A percentile compares a stretch with the other conserved stretches of the same genome.
phyloP scores from a whole-genome alignment of 2,113 vertebrate species.

The Danionella cerebrum region DNA sequence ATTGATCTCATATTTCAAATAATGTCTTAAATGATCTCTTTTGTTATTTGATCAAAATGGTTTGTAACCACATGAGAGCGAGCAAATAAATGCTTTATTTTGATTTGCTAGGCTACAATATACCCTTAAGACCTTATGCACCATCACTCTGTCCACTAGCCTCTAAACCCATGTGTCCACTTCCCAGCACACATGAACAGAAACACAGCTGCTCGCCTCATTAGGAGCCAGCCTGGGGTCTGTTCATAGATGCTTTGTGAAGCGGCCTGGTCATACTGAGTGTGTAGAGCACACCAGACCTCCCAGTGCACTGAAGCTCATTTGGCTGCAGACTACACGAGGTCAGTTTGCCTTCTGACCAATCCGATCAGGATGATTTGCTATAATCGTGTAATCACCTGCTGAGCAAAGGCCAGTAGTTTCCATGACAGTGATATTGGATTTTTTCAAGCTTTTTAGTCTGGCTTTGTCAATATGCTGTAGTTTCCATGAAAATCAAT shows the following conservation, averaged over 20 bases:
- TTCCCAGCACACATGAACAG: neutral
- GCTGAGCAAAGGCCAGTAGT: neutral
- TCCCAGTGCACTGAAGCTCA: neutral
- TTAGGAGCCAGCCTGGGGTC: neutral
- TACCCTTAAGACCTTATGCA: slow-evolving; percentile 39
- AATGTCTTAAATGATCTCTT: no score
- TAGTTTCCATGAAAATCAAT: slow-evolving; percentile 14
- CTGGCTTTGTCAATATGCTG: slow-evolving; percentile 3
- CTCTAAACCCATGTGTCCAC: slow-evolving; percentile 5
- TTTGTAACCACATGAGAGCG: no score
- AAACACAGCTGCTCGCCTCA: neutral
- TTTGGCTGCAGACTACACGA: neutral
- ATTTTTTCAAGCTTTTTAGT: slow-evolving; percentile 7
- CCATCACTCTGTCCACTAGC: neutral
- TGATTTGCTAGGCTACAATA: slow-evolving; percentile 47
- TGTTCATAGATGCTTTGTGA: neutral
- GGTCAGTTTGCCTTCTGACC: neutral
- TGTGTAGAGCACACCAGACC: neutral
- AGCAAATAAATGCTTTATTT: no score
- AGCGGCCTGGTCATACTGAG: neutral
- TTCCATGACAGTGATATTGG: slow-evolving; percentile 1
- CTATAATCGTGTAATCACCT: slow-evolving; percentile 18
- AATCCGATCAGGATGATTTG: slow-evolving; percentile 1
- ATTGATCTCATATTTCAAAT: no score
- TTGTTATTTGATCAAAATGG: no score